These are phyloP conservation scores for Rhea americana DNA, from an alignment of 2,113 vertebrate genomes.

Conservation along the genomic window DNA sequence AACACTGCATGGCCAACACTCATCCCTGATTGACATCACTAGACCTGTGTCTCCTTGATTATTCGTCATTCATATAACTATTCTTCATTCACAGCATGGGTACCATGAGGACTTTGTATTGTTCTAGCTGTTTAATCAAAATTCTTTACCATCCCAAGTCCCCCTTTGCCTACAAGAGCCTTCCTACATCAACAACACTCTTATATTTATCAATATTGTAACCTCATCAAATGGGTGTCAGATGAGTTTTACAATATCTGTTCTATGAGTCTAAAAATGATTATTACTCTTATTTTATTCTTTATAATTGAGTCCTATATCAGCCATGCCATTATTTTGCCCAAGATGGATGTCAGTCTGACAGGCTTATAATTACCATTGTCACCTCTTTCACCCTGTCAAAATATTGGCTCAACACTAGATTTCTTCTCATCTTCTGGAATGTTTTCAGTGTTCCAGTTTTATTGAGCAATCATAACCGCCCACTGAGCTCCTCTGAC, in stretches of 20 bases:
- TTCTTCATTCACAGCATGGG: not conserved
- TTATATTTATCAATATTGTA: not conserved
- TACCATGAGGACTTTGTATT: not conserved
- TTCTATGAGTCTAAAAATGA: not conserved
- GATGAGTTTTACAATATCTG: not conserved
- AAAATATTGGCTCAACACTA: slow-evolving; percentile 16
- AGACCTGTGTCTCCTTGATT: not conserved
- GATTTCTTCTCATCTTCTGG: slow-evolving; percentile 9
- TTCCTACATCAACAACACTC: not conserved
- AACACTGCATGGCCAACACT: not conserved
- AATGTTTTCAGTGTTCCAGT: not conserved
- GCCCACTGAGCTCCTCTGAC: not conserved
- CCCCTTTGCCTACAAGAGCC: not conserved
- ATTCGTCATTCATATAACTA: not conserved
- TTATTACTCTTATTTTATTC: slow-evolving; percentile 33
- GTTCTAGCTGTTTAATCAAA: not conserved
- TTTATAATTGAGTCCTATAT: slow-evolving; percentile 8
- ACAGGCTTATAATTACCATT: slow-evolving; percentile 20
- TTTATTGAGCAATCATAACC: not conserved
- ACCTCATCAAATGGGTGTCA: slow-evolving; percentile 19
- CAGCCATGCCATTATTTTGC: slow-evolving; percentile 39
- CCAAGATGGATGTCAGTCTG: slow-evolving; percentile 27
- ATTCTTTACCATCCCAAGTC: not conserved
- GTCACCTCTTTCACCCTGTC: slow-evolving; percentile 22
- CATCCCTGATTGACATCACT: rapidly evolving